A percentile compares a stretch with the other conserved stretches of the same genome.
These are phyloP conservation scores for Pachyrhynchus sulphureomaculatus DNA, from an alignment of 1,140 invertebrate genomes.

Conservation along the genomic window DNA sequence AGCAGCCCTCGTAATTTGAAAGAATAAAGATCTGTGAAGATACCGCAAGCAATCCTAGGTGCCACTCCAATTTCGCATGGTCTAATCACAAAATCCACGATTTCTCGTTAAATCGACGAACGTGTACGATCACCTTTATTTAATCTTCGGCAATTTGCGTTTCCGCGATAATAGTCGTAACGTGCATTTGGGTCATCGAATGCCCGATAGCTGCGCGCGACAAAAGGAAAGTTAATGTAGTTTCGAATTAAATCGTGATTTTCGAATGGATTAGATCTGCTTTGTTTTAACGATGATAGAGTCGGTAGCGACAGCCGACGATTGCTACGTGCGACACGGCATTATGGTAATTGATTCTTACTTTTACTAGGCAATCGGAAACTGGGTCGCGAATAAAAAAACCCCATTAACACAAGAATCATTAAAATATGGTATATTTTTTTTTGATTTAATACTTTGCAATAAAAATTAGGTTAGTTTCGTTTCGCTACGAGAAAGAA, in stretches of 20 bases:
- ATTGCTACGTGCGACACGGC: neutral
- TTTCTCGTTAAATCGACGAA: too few species aligned
- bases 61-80: too few species aligned
- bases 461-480: too few species aligned
- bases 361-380: neutral
- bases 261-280: conserved; percentile 11
- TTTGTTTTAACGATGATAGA: conserved; percentile 4
- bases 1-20: too few species aligned
- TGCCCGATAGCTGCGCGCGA: neutral
- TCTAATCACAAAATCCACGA: too few species aligned
- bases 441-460: too few species aligned
- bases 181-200: conserved; percentile 14
- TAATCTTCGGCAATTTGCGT: neutral
- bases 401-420: too few species aligned
- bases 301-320: neutral
- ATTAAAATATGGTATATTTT: too few species aligned
- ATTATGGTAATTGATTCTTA: neutral
- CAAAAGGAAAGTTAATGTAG: conserved; percentile 21
- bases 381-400: too few species aligned
- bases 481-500: too few species aligned
- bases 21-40: too few species aligned
- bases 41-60: too few species aligned
- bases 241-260: conserved; percentile 12
- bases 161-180: conserved; percentile 1
- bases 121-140: conserved; percentile 11